Percentiles rank a stretch among this genome's conserved stretches.
These are phyloP conservation scores for Glomeris marginata DNA, from an alignment of 2,888 invertebrate genomes.

Conservation along the genomic window DNA sequence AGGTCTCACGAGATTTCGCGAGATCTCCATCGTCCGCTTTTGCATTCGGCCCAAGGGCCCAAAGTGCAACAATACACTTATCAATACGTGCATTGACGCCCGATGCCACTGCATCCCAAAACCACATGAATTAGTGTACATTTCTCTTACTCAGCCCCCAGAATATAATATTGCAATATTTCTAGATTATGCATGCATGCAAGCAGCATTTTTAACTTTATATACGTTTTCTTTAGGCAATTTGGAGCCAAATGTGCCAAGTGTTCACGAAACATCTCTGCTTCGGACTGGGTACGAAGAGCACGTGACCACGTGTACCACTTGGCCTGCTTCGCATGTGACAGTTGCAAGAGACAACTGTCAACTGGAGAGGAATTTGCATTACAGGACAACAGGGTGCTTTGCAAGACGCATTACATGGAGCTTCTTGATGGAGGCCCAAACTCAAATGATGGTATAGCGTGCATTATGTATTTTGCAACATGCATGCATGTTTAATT, in stretches of 20 bases:
- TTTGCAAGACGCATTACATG: slow-evolving; percentile 94
- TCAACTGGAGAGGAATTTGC: slow-evolving; percentile 96
- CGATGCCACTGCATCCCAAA: too few relatives aligned
- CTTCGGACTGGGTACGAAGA: slow-evolving; percentile 94
- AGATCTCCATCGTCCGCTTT: too few relatives aligned
- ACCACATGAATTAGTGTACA: neutral
- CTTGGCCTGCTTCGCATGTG: slow-evolving; percentile 96
- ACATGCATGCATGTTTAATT: too few relatives aligned
- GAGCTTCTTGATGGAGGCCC: slow-evolving; percentile 82
- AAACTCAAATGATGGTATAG: slow-evolving; percentile 59
- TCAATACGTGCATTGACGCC: too few relatives aligned
- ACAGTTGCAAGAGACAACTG: slow-evolving; percentile 81
- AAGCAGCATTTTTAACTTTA: neutral
- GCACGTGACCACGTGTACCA: slow-evolving; percentile 92
- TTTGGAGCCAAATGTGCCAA: slow-evolving; percentile 95
- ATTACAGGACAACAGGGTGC: slow-evolving; percentile 78
- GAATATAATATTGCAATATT: neutral
- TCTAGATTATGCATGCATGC: neutral
- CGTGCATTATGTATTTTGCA: too few relatives aligned
- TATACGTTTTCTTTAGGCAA: slow-evolving; percentile 44
- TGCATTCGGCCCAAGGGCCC: too few relatives aligned
- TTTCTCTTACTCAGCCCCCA: neutral
- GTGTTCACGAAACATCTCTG: slow-evolving; percentile 80
- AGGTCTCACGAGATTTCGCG: too few relatives aligned
- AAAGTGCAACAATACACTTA: too few relatives aligned